Base-by-base conservation (phyloP, 2,797 vertebrate genomes). In the Hippopotamyrus pictus region DNA sequence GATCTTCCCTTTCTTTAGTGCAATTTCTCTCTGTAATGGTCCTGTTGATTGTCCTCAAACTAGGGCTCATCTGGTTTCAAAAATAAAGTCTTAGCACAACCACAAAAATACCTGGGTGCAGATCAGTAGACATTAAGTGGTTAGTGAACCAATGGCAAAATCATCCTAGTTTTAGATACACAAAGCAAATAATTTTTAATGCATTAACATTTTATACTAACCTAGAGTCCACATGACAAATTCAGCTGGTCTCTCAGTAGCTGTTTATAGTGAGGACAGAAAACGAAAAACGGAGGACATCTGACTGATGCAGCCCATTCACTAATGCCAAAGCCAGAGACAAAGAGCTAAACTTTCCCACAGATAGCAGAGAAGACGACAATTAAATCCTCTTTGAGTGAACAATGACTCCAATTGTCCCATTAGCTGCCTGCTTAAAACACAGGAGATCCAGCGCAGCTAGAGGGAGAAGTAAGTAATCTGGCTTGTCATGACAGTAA, bases 361-460 rank as follows among this genome's bases (percentile, higher is more conserved):
- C 33, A 90, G 90, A 88, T 88, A 88, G 82, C 50, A 84, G 73
- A 86, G 73, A 90, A 90, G 90, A 90, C 89, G 89, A 90, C 73
- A 79, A 79, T 44, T 79, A 44, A 44, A 44, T 79, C 73, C 73
- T 79, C 37, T 33, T 44, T 79, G 14, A 44, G 73, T n/a, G 17
- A 79, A 79, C 73, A 79, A 79, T 79, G 73, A 17, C 2, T 79
- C 37, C 33, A 79, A 44, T 79, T 79, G 73, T 79, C 33, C 73
- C 14, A 44, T 79, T 79, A 79, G 33, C 14, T 41, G 73, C 73
- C 73, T 79, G 33, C 73, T 79, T 79, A 79, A 79, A 44, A 79
- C 73, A 76, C 33, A 7, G 73, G 37, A 79, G 33, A 79, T 79
- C 37, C 37, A 79, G 37, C 6, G 37, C 73, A 79, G 73, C 33